Base-by-base conservation (phyloP, 2,113 vertebrate species). In the Halichoeres trimaculatus region DNA sequence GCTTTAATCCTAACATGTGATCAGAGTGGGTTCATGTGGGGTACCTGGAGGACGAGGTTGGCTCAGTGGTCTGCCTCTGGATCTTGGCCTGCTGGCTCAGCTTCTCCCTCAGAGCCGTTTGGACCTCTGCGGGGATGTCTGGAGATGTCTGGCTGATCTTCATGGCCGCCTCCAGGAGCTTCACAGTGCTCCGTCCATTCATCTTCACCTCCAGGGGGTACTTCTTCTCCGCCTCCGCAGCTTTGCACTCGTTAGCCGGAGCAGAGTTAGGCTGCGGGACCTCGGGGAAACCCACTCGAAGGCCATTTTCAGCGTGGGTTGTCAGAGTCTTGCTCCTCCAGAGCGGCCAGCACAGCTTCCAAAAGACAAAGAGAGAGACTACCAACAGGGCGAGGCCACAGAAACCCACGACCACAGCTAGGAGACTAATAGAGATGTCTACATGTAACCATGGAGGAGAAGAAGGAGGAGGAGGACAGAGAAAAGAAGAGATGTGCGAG, bases 121-220 rank as follows among this genome's bases (percentile, higher is more conserved):
- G 97, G 62, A 99, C 97, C 91, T 98, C 98, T 0, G 98, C 96
- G 5, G 98, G 97, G 74, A 99, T 99, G 79, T 99, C 98, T 0
- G 98, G 98, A 4, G 97, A 99, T 22, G 98, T 99, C 95, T 99
- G 98, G 89, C 98, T 99, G 86, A 99, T 99, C 93, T 99, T 99
- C 95, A 99, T 95, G 0, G 98, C 96, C 1, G 96, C 96, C 80
- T 99, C 97, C 35, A 95, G 90, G 19, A 94, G 90, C 85, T 94
- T 96, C 24, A 94, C 91, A 0, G 94, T 84, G 64, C 94, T 93
- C 57, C 94, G 95, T 40, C 90, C 95, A 1, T 97, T 96, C 82
- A 95, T 93, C 86, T 95, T 95, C 50, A 93, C 88, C 50, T 98
- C 96, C 1, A 74, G 88, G 10, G 64, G 89, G 4, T 60, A 24